phyloP scores from a whole-genome alignment of 2,113 vertebrate genomes.

The Ochotona princeps region DNA sequence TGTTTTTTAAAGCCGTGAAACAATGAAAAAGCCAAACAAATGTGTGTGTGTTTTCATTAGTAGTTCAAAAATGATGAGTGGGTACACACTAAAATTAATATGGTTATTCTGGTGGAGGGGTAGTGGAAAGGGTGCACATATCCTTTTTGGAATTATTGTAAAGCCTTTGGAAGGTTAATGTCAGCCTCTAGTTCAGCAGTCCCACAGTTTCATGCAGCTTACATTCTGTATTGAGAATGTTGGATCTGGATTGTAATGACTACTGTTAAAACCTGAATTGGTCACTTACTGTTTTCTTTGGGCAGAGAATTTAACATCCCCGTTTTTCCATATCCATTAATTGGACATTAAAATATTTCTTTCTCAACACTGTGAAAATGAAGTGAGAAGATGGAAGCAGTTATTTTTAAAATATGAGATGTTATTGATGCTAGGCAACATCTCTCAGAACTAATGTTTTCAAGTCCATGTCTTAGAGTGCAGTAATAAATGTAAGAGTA shows the following conservation, averaged over 20 bases:
- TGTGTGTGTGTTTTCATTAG: conserved; percentile 9
- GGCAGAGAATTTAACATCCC: neutral
- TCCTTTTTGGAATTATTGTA: neutral
- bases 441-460: neutral
- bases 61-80: neutral
- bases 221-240: neutral
- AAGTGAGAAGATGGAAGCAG: conserved; percentile 30
- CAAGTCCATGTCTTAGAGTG: conserved; percentile 22
- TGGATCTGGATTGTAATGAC: neutral
- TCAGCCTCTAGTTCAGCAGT: neutral
- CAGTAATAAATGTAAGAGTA: conserved; percentile 28
- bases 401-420: conserved; percentile 32
- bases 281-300: conserved; percentile 1
- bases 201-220: neutral
- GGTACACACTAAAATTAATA: neutral
- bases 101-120: neutral
- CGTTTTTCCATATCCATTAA: conserved; percentile 38
- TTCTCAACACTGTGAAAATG: conserved; percentile 8
- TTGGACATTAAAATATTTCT: neutral
- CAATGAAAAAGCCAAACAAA: neutral
- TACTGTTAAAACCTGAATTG: neutral
- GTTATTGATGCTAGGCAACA: neutral
- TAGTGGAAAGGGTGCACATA: neutral
- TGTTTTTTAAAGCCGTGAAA: neutral
- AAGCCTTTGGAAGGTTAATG: no score